phyloP scores from a whole-genome alignment of 2,113 vertebrate species.

The Taxidea taxus region DNA sequence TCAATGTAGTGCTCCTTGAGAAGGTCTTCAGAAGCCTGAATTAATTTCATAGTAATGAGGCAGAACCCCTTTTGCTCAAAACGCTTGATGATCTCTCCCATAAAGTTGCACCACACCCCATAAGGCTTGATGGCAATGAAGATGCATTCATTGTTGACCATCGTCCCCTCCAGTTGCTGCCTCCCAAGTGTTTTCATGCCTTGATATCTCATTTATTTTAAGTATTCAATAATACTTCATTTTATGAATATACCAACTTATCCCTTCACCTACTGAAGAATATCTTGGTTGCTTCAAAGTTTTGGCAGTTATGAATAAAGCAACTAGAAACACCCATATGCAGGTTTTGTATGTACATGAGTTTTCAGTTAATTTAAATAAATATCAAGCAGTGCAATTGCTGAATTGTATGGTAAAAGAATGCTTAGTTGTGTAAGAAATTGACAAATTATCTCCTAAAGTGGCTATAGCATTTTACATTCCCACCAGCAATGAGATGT shows the following conservation, averaged over 20 bases:
- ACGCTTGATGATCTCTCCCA: too few relatives aligned
- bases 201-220: background rate
- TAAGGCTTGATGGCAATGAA: too few relatives aligned
- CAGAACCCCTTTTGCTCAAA: too few relatives aligned
- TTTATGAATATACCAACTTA: background rate
- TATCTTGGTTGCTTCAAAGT: background rate
- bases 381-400: background rate
- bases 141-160: too few relatives aligned
- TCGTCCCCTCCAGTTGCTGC: too few relatives aligned
- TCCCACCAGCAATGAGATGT: background rate
- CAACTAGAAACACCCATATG: background rate
- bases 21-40: too few relatives aligned
- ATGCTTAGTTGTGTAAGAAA: background rate
- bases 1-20: too few relatives aligned
- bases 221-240: background rate
- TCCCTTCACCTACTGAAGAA: background rate
- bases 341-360: background rate
- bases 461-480: background rate
- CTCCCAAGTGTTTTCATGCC: background rate
- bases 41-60: too few relatives aligned
- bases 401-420: background rate
- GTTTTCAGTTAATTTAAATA: background rate
- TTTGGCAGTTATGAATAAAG: background rate
- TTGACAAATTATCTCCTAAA: background rate
- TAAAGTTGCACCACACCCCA: too few relatives aligned